Evolutionary conservation across 1,140 invertebrate species (phyloP), one percentile per base, ranked within the genome.

Genomic region (Ericerus pela): DNA sequence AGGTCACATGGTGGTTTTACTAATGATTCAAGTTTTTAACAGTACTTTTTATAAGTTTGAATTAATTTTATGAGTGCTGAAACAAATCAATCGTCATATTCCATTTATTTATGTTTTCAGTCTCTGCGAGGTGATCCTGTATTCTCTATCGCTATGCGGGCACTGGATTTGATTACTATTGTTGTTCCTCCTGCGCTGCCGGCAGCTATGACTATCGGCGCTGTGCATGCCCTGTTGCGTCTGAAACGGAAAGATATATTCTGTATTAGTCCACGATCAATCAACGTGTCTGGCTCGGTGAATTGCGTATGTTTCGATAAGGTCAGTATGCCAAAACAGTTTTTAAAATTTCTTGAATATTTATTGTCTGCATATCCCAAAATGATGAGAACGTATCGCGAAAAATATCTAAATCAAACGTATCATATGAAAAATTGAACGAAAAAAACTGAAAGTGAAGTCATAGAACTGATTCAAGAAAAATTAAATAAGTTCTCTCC

Each of bases 241-340:
- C 70, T 96, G 16, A 80, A 84, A 67, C 78, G 76, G 22, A 79
- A 82, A 62, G 75, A 77, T 53, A 90, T 96, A 62, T 95, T 84
- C 67, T 96, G 92, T 63, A 93, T 93, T 33, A 91, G 85, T 61
- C 91, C 92, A 3, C 76, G 82, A 5, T 78, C 83, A 1, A 95
- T 96, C 59, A 93, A 93, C 65, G 82, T 94, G 20, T 85, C 80
- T 53, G 80, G 94, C 1, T 91, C 88, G 53, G 76, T 96, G 29
- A 89, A 97, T 72, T 82, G 88, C 61, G 81, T 95, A 63, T 94
- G 91, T 67, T 97, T 96, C 72, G 93, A 96, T 69, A 97, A 96
- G 77, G 83, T 84, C 68, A 62, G 59, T 38, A 16, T 37, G 4
- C 10, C 5, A 51, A 16, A 56, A 37, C 38, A 37, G 24, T 26